Base-by-base conservation (phyloP, 1,140 invertebrate genomes). In the Saccostrea glomerata region DNA sequence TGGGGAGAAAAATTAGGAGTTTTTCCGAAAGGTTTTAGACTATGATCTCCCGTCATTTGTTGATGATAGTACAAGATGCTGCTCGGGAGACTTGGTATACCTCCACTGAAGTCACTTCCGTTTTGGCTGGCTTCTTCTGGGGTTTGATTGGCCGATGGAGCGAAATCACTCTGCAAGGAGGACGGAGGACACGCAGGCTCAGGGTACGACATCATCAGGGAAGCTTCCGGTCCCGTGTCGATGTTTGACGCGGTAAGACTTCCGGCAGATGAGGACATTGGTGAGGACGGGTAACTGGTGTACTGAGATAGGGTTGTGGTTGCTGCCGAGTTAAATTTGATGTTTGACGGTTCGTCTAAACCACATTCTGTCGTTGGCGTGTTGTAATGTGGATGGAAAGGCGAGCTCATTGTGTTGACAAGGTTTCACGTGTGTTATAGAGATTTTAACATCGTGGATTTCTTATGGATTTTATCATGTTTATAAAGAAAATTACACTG, bases 11-110 rank as follows among this genome's bases (percentile, higher is more conserved):
- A 63, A 7, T 36, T 70, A 17, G 82, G 85, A 60, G 58, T 36
- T 54, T 87, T 90, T 15, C 89, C 89, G 12, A 84, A 86, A 82
- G 86, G 86, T 13, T 73, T 70, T 11, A 87, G 83, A 23, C 89
- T 89, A 5, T 63, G 77, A 70, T 84, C 82, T 9, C 58, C 36
- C 20, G 87, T 47, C 82, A 89, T 86, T 66, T 86, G 84, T 66
- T 90, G 90, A 63, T 91, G 91, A 77, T 89, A 91, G 17, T 86
- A 73, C 12, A 87, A 84, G 13, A 91, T 91, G 66, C 91, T 91
- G 87, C 91, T 91, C 11, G 91, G 91, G n/a, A 91, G 83, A n/a
- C 89, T 90, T 3, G 90, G 83, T 15, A 88, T 54, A 5, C 89
- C 89, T 60, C 84, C 86, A 47, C 89, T 88, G 11, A 86, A 36